These are phyloP conservation scores for Mesopsocus fuscifrons DNA, from an alignment of 2,888 invertebrate genomes.

Conservation along the genomic window DNA sequence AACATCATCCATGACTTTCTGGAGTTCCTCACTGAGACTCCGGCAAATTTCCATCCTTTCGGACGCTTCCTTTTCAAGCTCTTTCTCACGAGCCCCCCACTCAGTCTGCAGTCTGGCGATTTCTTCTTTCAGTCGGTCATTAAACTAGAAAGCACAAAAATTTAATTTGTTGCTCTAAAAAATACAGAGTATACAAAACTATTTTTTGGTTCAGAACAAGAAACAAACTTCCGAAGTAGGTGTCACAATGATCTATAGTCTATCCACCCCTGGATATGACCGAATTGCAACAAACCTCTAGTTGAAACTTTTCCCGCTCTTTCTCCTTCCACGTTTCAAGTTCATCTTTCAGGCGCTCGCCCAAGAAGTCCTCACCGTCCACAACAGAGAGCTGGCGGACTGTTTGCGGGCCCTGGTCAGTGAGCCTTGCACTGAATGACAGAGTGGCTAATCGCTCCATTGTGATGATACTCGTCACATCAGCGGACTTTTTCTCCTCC, in stretches of 20 bases:
- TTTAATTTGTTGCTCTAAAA: neutral
- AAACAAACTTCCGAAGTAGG: too few species aligned
- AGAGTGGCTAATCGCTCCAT: too few species aligned
- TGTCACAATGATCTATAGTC: too few species aligned
- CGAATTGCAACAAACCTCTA: constrained; percentile 27
- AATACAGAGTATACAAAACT: too few species aligned
- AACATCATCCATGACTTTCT: constrained; percentile 38
- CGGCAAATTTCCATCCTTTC: constrained; percentile 40
- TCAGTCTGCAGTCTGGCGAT: constrained; percentile 32
- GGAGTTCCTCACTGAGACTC: constrained; percentile 35
- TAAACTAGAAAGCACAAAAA: constrained; percentile 5
- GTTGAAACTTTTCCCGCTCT: constrained; percentile 40
- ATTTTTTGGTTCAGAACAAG: too few species aligned
- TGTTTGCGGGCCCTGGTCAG: neutral
- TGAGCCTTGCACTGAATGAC: neutral
- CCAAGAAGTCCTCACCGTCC: neutral
- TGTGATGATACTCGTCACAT: too few species aligned
- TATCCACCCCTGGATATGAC: too few species aligned
- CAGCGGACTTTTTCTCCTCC: too few species aligned
- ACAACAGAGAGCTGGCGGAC: neutral
- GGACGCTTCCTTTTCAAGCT: constrained; percentile 35
- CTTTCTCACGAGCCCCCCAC: constrained; percentile 33
- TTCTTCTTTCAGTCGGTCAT: constrained; percentile 9
- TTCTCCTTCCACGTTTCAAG: constrained; percentile 54
- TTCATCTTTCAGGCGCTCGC: constrained; percentile 35